Base-by-base conservation (phyloP, 2,888 invertebrate species). In the Lissonota sp. region DNA sequence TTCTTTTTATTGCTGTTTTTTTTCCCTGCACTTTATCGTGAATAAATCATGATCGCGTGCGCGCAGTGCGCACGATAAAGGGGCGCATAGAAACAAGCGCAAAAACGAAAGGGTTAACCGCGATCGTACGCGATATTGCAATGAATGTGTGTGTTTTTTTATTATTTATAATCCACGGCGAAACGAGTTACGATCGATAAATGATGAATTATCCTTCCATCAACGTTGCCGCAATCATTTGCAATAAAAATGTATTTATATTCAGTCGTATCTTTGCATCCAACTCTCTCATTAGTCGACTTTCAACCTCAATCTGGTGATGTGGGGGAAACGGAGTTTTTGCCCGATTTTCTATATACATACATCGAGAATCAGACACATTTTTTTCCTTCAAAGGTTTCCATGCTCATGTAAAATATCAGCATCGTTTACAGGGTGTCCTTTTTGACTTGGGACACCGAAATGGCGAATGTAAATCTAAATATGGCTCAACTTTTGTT, bases 21-120 rank as follows among this genome's bases (percentile, higher is more conserved):
- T 58, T 51, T 39, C 26, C 7, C 44, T 66, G 26, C 62, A 44
- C 46, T 46, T n/a, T 62, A 73, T 70, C 53, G 69, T 78, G 74
- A 81, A 81, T 81, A 78, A 81, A 51, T 78, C 74, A 81, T 58
- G 73, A 73, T 81, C 73, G 81, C 81, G 81, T 80, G 77, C 53
- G 40, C 57, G 64, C 55, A 69, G 51, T 53, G 39, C 40, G 49
- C 80, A 78, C 81, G 81, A 73, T 37, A 75, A 73, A 51, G 62
- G 62, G 60, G 70, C 26, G 26, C 26, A 26, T 1, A 26, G 26
- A 26, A 26, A 69, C 55, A 51, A 70, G 51, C 12, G 3, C 1
- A 26, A 26, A 57, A 60, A n/a, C n/a, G n/a, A 73, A 81, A 70
- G 81, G 78, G 73, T 81, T 70, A 79, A 73, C 10, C 69, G 57